These are phyloP conservation scores for Poicephalus meyeri DNA, from an alignment of 2,113 vertebrate genomes.

Conservation along the genomic window DNA sequence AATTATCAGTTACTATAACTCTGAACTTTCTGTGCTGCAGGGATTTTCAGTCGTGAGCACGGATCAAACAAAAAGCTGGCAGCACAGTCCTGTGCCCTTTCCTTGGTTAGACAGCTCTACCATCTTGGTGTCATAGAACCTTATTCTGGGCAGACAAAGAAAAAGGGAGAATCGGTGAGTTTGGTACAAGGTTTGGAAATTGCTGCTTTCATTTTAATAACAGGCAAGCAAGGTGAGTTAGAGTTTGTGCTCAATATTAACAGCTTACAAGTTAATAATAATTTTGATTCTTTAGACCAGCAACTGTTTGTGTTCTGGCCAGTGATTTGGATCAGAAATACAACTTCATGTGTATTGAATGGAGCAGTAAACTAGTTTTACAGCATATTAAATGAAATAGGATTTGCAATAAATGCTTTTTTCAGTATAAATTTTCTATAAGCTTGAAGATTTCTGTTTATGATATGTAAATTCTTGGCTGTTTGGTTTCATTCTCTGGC, in stretches of 20 bases:
- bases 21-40: conserved; percentile 70
- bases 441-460: neutral
- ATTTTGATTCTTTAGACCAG: neutral
- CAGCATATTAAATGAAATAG: neutral
- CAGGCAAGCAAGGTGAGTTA: neutral
- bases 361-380: neutral
- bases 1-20: neutral
- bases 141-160: conserved; percentile 90
- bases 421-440: neutral
- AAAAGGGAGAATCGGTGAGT: conserved; percentile 91
- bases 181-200: neutral
- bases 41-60: conserved; percentile 89
- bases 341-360: neutral
- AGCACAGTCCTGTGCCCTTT: conserved; percentile 93
- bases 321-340: neutral
- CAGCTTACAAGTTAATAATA: neutral
- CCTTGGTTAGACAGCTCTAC: conserved; percentile 92
- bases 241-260: neutral
- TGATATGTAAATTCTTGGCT: fast-evolving
- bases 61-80: conserved; percentile 98
- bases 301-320: neutral
- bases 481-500: neutral
- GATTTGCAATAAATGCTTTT: neutral
- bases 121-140: conserved; percentile 91
- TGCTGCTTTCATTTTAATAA: neutral